These are phyloP conservation scores for Sander vitreus DNA, from an alignment of 2,113 vertebrate species.

Conservation along the genomic window DNA sequence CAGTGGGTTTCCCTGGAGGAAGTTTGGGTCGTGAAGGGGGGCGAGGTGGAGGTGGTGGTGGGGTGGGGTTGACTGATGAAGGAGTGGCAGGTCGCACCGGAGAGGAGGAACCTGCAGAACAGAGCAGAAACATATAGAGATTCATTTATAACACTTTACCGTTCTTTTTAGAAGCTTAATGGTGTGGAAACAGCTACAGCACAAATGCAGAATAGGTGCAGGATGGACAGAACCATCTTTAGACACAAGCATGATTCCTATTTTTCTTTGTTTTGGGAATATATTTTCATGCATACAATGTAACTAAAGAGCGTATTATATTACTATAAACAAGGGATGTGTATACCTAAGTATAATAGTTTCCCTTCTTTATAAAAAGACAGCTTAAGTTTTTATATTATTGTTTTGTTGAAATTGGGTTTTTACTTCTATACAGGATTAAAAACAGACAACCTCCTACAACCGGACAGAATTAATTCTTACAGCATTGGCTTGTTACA, in stretches of 20 bases:
- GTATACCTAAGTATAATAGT: background rate
- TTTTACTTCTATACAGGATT: background rate
- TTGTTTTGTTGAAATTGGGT: background rate
- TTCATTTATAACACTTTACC: background rate
- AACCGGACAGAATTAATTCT: background rate
- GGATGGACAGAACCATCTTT: background rate
- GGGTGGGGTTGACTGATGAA: constrained; percentile 83
- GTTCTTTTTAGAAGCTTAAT: background rate
- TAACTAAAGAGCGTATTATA: background rate
- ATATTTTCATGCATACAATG: background rate
- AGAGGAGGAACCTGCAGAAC: constrained; percentile 89
- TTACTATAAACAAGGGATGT: background rate
- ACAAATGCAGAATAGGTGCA: background rate
- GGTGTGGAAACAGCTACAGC: background rate
- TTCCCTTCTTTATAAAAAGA: background rate
- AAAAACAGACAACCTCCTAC: background rate
- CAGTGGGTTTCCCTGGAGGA: constrained; percentile 91
- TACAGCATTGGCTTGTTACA: background rate
- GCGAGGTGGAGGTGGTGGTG: constrained; percentile 91
- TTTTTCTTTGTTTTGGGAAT: background rate
- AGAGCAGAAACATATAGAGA: background rate
- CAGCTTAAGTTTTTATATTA: background rate
- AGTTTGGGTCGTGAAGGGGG: constrained; percentile 94
- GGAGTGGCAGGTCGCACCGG: constrained; percentile 91
- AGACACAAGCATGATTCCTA: background rate